A percentile compares a stretch with the other conserved stretches of the same genome.
These are phyloP conservation scores for western clawed frog (Xenopus tropicalis) DNA, from an alignment of 2,113 vertebrate species.

Conservation along the genomic window DNA sequence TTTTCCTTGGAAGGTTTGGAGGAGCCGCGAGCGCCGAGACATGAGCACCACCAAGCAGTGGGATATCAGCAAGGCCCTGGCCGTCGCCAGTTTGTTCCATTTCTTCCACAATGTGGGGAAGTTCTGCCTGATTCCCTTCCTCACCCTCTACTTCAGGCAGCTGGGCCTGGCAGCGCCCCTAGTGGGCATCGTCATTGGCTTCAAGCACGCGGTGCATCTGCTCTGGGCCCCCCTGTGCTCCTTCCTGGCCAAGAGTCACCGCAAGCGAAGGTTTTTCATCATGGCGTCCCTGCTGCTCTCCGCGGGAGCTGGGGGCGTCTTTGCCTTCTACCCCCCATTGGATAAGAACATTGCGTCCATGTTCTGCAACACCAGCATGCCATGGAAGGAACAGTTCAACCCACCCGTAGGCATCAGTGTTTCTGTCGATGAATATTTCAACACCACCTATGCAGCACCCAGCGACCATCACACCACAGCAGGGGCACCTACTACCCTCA, in stretches of 20 bases:
- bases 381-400: not conserved
- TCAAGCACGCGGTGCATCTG: conserved; percentile 63
- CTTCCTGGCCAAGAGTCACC: conserved; percentile 62
- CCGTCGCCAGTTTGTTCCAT: conserved; percentile 69
- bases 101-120: conserved; percentile 66
- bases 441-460: not conserved
- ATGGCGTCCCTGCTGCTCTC: conserved; percentile 64
- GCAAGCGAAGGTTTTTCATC: conserved; percentile 67
- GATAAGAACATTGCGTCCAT: not conserved
- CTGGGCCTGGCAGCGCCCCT: conserved; percentile 73
- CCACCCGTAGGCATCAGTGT: not conserved
- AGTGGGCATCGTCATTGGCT: conserved; percentile 73
- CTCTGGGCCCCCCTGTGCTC: conserved; percentile 68
- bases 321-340: conserved; percentile 65
- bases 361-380: conserved; percentile 58
- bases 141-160: conserved; percentile 79
- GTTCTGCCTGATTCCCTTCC: conserved; percentile 76
- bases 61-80: conserved; percentile 69
- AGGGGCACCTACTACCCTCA: not conserved
- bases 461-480: not conserved
- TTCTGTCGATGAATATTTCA: not conserved
- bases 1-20: too few relatives aligned
- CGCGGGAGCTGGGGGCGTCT: conserved; percentile 56
- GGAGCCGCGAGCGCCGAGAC: conserved; percentile 8
- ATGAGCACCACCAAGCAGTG: conserved; percentile 79